Evolutionary conservation across 1,140 invertebrate genomes (phyloP).

Genomic region (Ptiloglossa arizonensis): DNA sequence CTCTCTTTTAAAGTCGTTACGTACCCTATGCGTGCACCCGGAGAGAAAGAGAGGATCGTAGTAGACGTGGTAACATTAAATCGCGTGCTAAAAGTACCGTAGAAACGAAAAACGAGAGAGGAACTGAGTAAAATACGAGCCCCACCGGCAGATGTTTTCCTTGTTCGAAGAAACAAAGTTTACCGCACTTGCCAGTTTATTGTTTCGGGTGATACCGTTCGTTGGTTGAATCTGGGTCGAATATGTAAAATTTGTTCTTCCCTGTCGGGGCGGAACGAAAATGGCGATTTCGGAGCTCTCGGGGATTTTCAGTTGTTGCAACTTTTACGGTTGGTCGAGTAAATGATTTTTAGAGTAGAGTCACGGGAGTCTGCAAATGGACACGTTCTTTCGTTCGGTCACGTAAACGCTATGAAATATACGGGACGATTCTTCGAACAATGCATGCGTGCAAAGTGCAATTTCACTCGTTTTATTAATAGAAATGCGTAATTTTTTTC

Average conservation of each 20-base stretch:
- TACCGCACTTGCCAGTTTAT: conserved; percentile 3
- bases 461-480: too few species aligned
- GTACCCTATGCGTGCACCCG: background rate
- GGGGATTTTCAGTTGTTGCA: background rate
- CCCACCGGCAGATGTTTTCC: conserved; percentile 4
- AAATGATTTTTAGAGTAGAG: background rate
- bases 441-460: too few species aligned
- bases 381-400: background rate
- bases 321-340: background rate
- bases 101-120: conserved; percentile 6
- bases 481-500: too few species aligned
- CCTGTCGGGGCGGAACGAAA: background rate
- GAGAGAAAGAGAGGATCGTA: background rate
- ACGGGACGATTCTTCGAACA: background rate
- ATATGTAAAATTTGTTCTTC: background rate
- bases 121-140: background rate
- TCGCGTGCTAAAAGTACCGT: conserved; percentile 6
- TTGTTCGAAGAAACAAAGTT: conserved; percentile 6
- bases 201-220: conserved; percentile 7
- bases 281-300: background rate
- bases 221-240: background rate
- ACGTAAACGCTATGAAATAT: background rate
- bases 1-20: conserved; percentile 2
- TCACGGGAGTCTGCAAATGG: background rate
- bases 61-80: background rate